Base-by-base conservation (phyloP, 2,888 invertebrate species). In the Hanleya hanleyi region DNA sequence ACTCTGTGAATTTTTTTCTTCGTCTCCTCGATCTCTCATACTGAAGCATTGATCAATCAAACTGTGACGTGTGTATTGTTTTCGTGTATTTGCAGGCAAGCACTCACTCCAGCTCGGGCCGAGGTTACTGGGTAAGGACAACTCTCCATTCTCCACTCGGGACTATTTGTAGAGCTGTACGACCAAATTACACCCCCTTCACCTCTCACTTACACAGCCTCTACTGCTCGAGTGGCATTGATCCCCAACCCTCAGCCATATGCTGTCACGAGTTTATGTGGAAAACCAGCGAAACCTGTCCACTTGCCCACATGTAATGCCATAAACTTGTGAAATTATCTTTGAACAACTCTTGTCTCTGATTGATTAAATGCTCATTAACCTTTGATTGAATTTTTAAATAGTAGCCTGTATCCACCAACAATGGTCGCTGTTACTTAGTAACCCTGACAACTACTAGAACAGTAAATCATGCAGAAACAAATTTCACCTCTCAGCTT, bases 181-280 rank as follows among this genome's bases (percentile, higher is more conserved):
- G 29, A 4, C 57, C 32, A 57, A 57, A 57, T 57, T 57, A 57
- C 57, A 29, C 57, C 57, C 57, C 57, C 57, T 57, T 57, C 29
- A 29, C 26, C 15, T 18, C 32, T 26, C n/a, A n/a, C n/a, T n/a
- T n/a, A n/a, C n/a, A n/a, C n/a, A n/a, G n/a, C 47, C 47, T 47
- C 47, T 47, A 47, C 47, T 47, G 18, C 7, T 47, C 57, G 22
- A 57, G 57, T 18, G 29, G 22, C 57, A 57, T 57, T 57, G 57
- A 57, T 57, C 32, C 29, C 18, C 47, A 22, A 4, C 15, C 7
- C 29, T 57, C 22, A 29, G 26, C 57, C 26, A 57, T 15, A 57
- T 22, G 57, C 32, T 26, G 57, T 47, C 47, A 47, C 22, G 22
- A 47, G 18, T 47, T 47, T n/a, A n/a, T n/a, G n/a, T n/a, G n/a